phyloP scores from a whole-genome alignment of 1,140 invertebrate species.

The Bombus turneri region DNA sequence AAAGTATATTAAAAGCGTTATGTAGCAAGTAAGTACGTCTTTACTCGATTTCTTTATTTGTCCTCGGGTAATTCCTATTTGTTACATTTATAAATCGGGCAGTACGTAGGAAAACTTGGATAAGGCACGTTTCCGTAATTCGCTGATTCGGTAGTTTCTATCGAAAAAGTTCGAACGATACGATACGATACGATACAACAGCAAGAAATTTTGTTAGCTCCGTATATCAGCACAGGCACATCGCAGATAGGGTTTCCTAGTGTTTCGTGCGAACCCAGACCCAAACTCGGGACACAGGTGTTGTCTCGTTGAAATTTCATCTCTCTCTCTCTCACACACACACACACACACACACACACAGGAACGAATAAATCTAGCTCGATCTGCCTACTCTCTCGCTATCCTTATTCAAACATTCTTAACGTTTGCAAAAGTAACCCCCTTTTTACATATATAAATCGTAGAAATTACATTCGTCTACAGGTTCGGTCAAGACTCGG shows the following conservation, averaged over 20 bases:
- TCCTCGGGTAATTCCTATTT: no score
- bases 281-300: conserved; percentile 47
- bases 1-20: background rate
- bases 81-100: no score
- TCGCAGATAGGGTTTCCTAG: background rate
- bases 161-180: conserved; percentile 75
- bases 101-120: background rate
- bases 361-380: conserved; percentile 54
- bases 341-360: no score
- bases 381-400: background rate
- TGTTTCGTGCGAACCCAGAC: conserved; percentile 17
- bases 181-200: background rate
- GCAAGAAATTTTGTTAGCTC: conserved; percentile 51
- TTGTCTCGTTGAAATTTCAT: conserved; percentile 31
- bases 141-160: conserved; percentile 78
- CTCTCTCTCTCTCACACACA: background rate
- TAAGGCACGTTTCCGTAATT: conserved; percentile 61
- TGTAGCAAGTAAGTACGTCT: background rate
- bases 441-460: conserved; percentile 29
- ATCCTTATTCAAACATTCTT: background rate
- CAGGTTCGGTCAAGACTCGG: background rate
- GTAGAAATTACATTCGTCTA: conserved; percentile 29
- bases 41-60: background rate
- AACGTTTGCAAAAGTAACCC: background rate
- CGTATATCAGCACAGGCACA: conserved; percentile 21